A percentile compares a stretch with the other conserved stretches of the same genome.
Evolutionary conservation across 2,797 vertebrate species (phyloP).

Genomic region (Clarias platycephalus): DNA sequence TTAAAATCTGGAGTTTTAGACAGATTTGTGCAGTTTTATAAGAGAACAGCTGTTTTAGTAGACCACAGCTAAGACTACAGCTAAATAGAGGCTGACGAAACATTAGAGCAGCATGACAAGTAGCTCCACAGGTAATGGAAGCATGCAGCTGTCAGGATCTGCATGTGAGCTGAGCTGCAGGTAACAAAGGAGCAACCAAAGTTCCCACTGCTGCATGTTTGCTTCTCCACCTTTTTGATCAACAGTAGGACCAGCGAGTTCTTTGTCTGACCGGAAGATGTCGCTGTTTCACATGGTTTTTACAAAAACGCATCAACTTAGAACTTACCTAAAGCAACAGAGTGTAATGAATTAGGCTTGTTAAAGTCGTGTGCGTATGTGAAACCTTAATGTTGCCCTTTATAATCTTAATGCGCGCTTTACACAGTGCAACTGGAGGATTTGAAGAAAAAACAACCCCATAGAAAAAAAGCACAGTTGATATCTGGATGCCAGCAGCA

Average conservation of each 20-base stretch:
- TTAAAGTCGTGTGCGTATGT: background rate
- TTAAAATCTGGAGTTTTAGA: no score
- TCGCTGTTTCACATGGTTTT: slow-evolving; percentile 35
- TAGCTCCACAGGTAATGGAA: no score
- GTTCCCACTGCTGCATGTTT: no score
- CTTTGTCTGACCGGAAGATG: slow-evolving; percentile 42
- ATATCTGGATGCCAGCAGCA: background rate
- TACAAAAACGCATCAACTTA: background rate
- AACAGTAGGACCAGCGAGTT: background rate
- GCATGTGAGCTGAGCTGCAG: no score
- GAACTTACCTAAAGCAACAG: background rate
- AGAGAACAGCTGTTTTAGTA: no score
- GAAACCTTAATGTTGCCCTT: background rate
- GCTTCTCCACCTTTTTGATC: no score
- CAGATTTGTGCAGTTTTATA: no score
- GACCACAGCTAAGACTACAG: no score
- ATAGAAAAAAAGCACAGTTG: background rate
- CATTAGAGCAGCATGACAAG: no score
- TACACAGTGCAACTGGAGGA: background rate
- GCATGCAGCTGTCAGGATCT: no score
- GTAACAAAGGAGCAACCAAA: no score
- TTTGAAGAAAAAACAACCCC: background rate
- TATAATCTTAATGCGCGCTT: background rate
- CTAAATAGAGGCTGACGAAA: no score
- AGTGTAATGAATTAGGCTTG: background rate